Conservation (phyloP, 2,888 invertebrate genomes). For the Callyntrura sp. region DNA sequence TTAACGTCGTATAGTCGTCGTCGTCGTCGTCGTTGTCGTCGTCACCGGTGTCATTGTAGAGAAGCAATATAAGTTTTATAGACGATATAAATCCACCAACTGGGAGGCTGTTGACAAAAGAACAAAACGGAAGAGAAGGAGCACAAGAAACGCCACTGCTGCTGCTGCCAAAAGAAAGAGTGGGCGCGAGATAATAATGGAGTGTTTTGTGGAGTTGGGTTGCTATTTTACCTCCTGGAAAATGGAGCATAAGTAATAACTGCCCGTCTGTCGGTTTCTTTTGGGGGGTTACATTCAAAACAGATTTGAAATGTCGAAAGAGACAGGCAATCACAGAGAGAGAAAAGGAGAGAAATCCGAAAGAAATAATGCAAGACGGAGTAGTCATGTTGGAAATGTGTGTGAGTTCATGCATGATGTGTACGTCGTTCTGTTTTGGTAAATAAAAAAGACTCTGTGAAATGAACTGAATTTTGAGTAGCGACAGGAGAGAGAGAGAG, state of each 20-base stretch:
- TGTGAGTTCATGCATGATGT: background rate
- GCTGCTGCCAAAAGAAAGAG: background rate
- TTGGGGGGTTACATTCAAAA: background rate
- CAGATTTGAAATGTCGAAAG: background rate
- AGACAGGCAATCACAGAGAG: background rate
- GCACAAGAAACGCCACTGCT: background rate
- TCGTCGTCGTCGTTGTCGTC: no score
- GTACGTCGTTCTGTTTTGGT: background rate
- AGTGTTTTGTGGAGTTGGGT: background rate
- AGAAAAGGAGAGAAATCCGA: background rate
- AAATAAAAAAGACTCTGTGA: slow-evolving; percentile 7
- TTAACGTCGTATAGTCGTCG: background rate
- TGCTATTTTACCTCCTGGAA: no score
- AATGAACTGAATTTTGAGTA: background rate
- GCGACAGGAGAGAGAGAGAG: background rate
- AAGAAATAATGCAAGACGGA: background rate
- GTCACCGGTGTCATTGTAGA: background rate
- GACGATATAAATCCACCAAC: background rate
- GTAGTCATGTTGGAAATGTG: background rate
- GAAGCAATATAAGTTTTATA: slow-evolving; percentile 25
- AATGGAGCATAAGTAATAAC: background rate
- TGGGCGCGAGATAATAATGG: background rate
- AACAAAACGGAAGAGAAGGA: background rate
- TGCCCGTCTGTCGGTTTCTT: background rate
- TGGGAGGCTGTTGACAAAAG: background rate